phyloP scores from a whole-genome alignment of 2,797 vertebrate species.

The Amblyopsis hoosieri region DNA sequence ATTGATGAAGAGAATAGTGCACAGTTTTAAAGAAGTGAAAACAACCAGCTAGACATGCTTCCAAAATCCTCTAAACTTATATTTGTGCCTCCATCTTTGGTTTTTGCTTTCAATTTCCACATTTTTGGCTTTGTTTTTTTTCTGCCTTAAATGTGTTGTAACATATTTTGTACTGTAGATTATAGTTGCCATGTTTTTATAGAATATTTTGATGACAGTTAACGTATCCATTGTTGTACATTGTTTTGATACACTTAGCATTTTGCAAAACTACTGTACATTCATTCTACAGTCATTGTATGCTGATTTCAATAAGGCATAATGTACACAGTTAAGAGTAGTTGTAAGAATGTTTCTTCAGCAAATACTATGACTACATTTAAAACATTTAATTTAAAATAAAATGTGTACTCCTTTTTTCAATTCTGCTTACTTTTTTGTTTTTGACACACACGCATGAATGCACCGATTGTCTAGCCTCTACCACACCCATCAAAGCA shows the following conservation, averaged over 20 bases:
- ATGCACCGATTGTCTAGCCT: background rate
- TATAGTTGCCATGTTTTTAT: slow-evolving; percentile 33
- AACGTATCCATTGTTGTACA: slow-evolving; percentile 10
- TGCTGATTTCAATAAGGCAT: slow-evolving; percentile 5
- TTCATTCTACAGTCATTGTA: slow-evolving; percentile 19
- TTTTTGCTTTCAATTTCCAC: slow-evolving; percentile 3
- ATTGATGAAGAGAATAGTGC: too few species aligned
- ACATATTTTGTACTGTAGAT: slow-evolving; percentile 48
- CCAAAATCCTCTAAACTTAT: slow-evolving; percentile 24
- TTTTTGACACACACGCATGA: background rate
- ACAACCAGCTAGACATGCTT: slow-evolving; percentile 30
- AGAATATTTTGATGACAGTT: slow-evolving; percentile 26
- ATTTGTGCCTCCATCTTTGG: slow-evolving; percentile 50
- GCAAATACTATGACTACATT: slow-evolving; percentile 13
- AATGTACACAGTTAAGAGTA: background rate
- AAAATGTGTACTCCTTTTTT: slow-evolving; percentile 54
- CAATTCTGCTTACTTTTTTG: slow-evolving; percentile 10
- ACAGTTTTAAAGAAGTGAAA: too few species aligned
- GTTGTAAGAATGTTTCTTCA: slow-evolving; percentile 30
- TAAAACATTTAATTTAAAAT: slow-evolving; percentile 39
- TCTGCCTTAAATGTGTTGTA: slow-evolving; percentile 24
- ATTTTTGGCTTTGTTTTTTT: slow-evolving; percentile 11
- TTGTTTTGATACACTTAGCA: slow-evolving; percentile 13
- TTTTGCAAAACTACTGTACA: background rate
- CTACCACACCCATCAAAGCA: too few species aligned